phyloP scores from a whole-genome alignment of 2,797 vertebrate genomes.

The Sebastes minor region DNA sequence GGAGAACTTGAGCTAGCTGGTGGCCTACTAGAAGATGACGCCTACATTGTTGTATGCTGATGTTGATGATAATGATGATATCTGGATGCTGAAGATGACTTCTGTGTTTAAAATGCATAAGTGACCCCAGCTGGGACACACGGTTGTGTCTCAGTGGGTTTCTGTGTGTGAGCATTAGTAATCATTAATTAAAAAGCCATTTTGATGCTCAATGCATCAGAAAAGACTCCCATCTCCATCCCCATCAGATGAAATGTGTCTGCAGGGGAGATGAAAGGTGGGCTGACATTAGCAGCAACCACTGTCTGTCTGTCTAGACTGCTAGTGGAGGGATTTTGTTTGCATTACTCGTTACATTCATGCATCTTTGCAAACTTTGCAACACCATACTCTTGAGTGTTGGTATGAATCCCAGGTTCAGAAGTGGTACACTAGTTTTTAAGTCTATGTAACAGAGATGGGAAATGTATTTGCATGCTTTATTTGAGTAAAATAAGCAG shows the following conservation, averaged over 20 bases:
- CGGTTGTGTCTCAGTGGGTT: not conserved
- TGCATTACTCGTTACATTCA: not conserved
- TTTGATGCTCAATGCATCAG: not conserved
- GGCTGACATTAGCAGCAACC: not conserved
- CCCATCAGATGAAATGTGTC: not conserved
- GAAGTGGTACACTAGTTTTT: not conserved
- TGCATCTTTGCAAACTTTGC: not conserved
- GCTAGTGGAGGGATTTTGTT: not conserved
- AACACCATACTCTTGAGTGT: not conserved
- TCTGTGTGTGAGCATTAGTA: not conserved
- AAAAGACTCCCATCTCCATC: not conserved
- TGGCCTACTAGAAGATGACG: constrained; percentile 46
- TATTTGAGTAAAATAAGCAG: not conserved
- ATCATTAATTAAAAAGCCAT: not conserved
- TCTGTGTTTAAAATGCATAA: not conserved
- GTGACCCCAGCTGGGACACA: not conserved
- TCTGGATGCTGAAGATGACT: not conserved
- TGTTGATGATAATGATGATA: not conserved
- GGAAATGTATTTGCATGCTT: not conserved
- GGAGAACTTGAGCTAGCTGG: constrained; percentile 17
- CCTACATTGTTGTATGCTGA: not conserved
- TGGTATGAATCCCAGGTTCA: not conserved
- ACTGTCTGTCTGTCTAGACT: too few species aligned
- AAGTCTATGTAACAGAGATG: not conserved
- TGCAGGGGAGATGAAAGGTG: not conserved